Evolutionary conservation across 2,888 invertebrate species (phyloP), one percentile per base, ranked within the genome.

Genomic region (Ennomos quercinarius): DNA sequence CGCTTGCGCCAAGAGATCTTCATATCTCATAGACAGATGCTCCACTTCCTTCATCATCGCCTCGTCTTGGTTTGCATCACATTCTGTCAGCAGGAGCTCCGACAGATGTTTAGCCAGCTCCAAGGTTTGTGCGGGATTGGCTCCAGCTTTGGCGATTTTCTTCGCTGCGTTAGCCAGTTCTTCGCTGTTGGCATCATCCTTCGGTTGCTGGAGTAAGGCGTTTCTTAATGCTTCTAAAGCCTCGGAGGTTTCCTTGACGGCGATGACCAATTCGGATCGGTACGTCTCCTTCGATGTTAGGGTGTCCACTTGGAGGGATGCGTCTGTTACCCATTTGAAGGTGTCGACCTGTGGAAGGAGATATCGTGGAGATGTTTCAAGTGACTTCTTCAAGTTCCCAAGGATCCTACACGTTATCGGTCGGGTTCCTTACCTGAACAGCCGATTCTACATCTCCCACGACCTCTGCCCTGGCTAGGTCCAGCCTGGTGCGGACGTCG

Each of bases 221-320:
- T 86, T 91, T 78, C 96, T 94, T 17, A 97, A 86, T 9, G 94
- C 93, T 53, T 95, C 94, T 4, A 97, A 86, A 62, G 95, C 94
- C 8, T 91, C 93, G 47, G 93, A 93, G 66, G 96, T 95, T 76
- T 98, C 97, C 43, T 87, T 88, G 5, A 97, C 93, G 0, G 97
- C 97, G 4, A 95, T 94, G 41, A 94, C 93, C 39, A 98, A 85
- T 82, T 98, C 97, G 71, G 94, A 95, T 54, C 95, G 87, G 77
- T 97, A 98, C 0, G 97, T 97, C 77, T 97, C 97, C 81, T 96
- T 96, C 5, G 97, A 95, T 42, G 97, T 97, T 41, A 97, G 84
- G 0, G 97, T 98, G 77, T 97, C 95, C 1, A 97, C 97, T 91
- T 98, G 97, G 6, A 96, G 95, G 0, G 95, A 95, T 0, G 95